Conservation (phyloP, 2,888 invertebrate genomes). For the Eupithecia insigniata region DNA sequence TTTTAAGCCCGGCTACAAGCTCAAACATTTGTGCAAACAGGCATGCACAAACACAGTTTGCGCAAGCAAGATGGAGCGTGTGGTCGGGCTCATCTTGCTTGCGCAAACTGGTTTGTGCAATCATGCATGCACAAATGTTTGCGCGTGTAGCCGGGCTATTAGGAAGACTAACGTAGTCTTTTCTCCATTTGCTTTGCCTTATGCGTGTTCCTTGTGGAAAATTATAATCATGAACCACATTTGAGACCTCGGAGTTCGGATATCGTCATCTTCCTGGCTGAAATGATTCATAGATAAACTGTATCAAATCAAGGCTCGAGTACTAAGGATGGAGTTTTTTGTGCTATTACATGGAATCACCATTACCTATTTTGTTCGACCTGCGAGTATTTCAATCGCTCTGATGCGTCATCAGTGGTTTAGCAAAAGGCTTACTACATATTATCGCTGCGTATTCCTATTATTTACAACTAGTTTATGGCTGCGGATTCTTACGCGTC, state of each 20-base stretch:
- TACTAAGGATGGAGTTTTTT: constrained; percentile 26
- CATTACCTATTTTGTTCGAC: constrained; percentile 36
- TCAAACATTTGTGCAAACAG: too few species aligned
- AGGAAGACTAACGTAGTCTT: too few species aligned
- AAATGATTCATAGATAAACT: constrained; percentile 22
- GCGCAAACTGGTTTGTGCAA: too few species aligned
- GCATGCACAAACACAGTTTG: too few species aligned
- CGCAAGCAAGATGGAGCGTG: too few species aligned
- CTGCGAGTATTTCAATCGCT: constrained; percentile 23
- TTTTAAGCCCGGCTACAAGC: too few species aligned
- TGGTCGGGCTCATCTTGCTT: too few species aligned
- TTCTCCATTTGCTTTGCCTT: background rate
- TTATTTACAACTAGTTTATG: too few species aligned
- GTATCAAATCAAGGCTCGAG: constrained; percentile 9
- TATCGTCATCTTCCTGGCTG: background rate
- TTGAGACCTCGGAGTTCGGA: background rate
- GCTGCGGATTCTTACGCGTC: too few species aligned
- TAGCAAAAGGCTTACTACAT: background rate
- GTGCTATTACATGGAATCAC: constrained; percentile 32
- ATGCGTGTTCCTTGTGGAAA: background rate
- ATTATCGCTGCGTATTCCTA: background rate
- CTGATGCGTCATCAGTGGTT: constrained; percentile 35
- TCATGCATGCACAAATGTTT: too few species aligned
- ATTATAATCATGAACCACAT: background rate
- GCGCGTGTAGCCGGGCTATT: too few species aligned